Evolutionary conservation across 2,113 vertebrate genomes (phyloP), one percentile per base, ranked within the genome.

Genomic region (Semicossyphus pulcher): DNA sequence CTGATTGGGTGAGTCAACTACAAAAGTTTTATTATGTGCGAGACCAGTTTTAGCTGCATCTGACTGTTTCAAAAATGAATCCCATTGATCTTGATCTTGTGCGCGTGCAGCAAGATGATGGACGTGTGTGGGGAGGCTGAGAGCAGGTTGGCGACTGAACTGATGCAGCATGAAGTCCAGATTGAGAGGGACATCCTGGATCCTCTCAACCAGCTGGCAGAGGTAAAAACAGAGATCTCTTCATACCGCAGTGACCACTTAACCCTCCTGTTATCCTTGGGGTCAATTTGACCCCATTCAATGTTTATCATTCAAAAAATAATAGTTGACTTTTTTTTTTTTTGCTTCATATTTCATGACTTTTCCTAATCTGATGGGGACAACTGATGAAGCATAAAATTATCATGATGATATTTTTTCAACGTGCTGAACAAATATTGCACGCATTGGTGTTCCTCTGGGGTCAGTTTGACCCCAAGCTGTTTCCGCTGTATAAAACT

Each of bases 111-210:
- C 82, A 98, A 96, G 89, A 97, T 98, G 95, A 95, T 99, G 90
- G 96, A 96, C 18, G 93, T 95, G 0, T 99, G 98, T 51, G 96
- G 96, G 1, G 96, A 99, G 4, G 95, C 96, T 1, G 97, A 99
- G 89, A 94, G 82, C 48, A 95, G 88, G 47, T 92, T 99, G 80
- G 96, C 97, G 1, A 79, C 91, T 10, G 98, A 98, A 74, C 95
- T 99, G 45, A 95, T 95, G 63, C 94, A 96, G 76, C 94, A 97
- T 0, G 97, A 99, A 81, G 84, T 96, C 4, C 95, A 96, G 77
- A 88, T 99, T 0, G 96, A 98, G 88, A 96, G 81, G 56, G 96
- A 99, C 49, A 83, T 99, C 15, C 58, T 97, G 69, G 98, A 99
- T 1, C 98, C 97, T 0, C 90, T 99, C 15, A 96, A 84, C 56